Evolutionary conservation across 2,888 invertebrate species (phyloP), one percentile per base, ranked within the genome.

Genomic region (Molorchus minor): DNA sequence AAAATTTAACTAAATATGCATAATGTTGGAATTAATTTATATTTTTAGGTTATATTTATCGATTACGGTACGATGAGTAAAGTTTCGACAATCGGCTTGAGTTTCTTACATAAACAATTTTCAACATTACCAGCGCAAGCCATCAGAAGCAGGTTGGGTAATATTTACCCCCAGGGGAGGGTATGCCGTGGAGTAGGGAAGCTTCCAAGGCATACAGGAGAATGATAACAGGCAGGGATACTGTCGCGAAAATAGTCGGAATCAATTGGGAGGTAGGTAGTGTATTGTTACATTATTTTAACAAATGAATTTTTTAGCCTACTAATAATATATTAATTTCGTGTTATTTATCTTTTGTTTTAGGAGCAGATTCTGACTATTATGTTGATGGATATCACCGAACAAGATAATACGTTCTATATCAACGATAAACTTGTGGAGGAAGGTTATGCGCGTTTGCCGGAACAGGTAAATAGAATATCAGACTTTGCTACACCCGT

Each of bases 31-130:
- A 12, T 30, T 45, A 45, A 3, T 33, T 19, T 40, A 33, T 55
- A 35, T 56, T 33, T 70, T 65, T 60, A 85, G 84, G 83, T 86
- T 69, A 83, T 83, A 33, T 85, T 83, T 78, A 79, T 86, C 66
- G 86, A 86, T 81, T 86, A 84, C 78, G 86, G 85, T 72, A 85
- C 85, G 40, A 82, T 85, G 73, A 80, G 80, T 59, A 70, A 72
- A 55, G 80, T 79, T 68, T 75, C 81, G 58, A 58, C 55, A 2
- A 68, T 67, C 3, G 70, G 71, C 1, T 57, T 79, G 17, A 77
- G 75, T 60, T 81, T 76, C 58, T 79, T 85, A 69, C 80, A 68
- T 67, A 77, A 77, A 25, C 68, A 69, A 41, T 86, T 83, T 77
- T 76, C 74, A 2, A 21, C 62, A 59, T 77, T 85, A 69, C 82